These are phyloP conservation scores for Tetragonula carbonaria DNA, from an alignment of 2,888 invertebrate species.

Conservation along the genomic window DNA sequence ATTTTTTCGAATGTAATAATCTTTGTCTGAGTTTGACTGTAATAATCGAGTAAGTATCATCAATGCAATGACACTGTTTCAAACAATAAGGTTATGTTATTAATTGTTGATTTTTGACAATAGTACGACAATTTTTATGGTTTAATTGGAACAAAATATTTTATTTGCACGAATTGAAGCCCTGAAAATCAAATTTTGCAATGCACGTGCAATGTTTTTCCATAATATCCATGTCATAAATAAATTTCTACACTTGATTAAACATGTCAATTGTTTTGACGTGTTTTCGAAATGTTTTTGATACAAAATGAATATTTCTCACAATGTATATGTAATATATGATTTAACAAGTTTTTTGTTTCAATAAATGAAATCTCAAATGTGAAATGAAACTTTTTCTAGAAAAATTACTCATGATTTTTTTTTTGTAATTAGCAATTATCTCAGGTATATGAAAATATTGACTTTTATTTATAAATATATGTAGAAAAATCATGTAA, in stretches of 20 bases:
- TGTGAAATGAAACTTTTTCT: background rate
- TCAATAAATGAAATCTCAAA: background rate
- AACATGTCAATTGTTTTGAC: background rate
- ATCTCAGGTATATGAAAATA: background rate
- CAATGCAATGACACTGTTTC: constrained; percentile 27
- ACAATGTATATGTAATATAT: background rate
- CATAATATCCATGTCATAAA: background rate
- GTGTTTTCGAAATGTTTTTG: background rate
- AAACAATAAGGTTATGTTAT: constrained; percentile 53
- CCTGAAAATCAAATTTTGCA: background rate
- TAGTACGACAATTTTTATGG: constrained; percentile 15
- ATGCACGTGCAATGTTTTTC: background rate
- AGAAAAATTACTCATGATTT: background rate
- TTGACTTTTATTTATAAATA: constrained; percentile 20
- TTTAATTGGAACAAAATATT: background rate
- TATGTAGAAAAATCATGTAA: constrained; percentile 14
- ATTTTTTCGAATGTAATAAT: constrained; percentile 13
- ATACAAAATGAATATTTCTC: constrained; percentile 4
- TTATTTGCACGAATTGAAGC: background rate
- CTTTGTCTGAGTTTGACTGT: background rate
- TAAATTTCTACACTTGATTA: background rate
- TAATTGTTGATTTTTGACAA: constrained; percentile 54
- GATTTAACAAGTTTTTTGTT: background rate
- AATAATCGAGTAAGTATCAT: constrained; percentile 34
- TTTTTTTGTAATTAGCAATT: background rate